Base-by-base conservation (phyloP, 2,888 invertebrate species). In the Dermolepida albohirtum region DNA sequence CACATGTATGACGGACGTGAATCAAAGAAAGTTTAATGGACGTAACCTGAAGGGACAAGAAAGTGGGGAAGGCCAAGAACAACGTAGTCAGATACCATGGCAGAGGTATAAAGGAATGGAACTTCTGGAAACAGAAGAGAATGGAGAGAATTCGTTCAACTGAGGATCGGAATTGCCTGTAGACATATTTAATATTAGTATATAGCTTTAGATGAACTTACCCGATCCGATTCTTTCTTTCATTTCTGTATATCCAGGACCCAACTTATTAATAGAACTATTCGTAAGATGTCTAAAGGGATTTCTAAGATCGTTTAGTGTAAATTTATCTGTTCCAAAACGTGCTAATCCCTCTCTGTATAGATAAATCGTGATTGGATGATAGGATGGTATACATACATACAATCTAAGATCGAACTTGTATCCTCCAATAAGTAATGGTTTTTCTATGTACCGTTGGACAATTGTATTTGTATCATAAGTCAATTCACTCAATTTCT, bases 321-420 rank as follows among this genome's bases (percentile, higher is more conserved):
- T 92, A 82, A 92, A 95, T 78, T 94, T 94, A 79, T 94, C 93
- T 0, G 94, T 95, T 39, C 93, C 92, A 85, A 92, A 88, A 76
- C 88, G 86, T 10, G 90, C 93, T 44, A 97, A 83, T 5, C 97
- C 96, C 78, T 96, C 95, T 54, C 92, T 90, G 80, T 95, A 96
- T 81, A 96, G 86, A 80, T 97, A 97, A 47, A 96, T 90, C 0
- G 93, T 89, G 5, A 96, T 86, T 0, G 96, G 97, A 72, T 92
- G 89, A 79, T 94, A 94, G 0, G 92, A 93, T 0, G 96, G 93
- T 59, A 97, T 92, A 78, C 94, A 93, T 8, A 95, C 95, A 84
- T 97, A 97, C 17, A 97, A 84, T 29, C 97, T 87, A 41, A 97
- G 86, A 84, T 97, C 97, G 84, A 96, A 97, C 84, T 97, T 97